Evolutionary conservation across 64 coral and sea anemone genomes (phyloP), one percentile per base, ranked within the genome.

Genomic region (Pocillopora damicornis): DNA sequence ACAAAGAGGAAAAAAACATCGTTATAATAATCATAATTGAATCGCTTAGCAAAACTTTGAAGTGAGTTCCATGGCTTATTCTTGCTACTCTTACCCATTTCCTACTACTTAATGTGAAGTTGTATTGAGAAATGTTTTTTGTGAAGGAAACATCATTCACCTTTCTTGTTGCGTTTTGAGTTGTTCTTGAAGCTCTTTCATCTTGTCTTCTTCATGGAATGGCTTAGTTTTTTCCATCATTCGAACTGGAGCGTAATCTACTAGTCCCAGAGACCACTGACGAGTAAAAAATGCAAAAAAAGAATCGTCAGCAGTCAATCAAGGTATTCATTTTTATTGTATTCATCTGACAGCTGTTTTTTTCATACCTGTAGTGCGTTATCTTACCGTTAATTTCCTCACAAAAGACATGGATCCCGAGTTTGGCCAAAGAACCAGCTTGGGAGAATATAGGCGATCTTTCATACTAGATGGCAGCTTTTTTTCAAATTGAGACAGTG

Each of bases 401-500:
- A 85, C 16, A 38, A 85, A 85, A 57, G 81, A 72, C 17, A 23
- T 72, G 62, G 81, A 71, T 11, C 22, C n/a, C 22, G 81, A 85
- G 81, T 85, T 85, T 67, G 81, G 81, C 20, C 17, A 25, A 13
- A 71, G 67, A 66, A 85, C 45, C 35, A 85, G n/a, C 6, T 38
- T 20, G 57, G 81, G 38, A 1, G 26, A 37, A 68, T 90, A 74
- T 58, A 90, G 30, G 10, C 72, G 80, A 20, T 65, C 51, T 36
- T 76, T 58, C 22, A 75, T 57, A 9, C 58, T 15, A 13, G 9
- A 22, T 9, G 89, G 89, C 5, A 85, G 15, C 60, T 84, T 90
- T 14, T 77, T 15, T 84, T 90, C 89, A 58, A 90, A 90, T 13
- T 90, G 69, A 85, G 61, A 38, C 22, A 90, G 63, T 16, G 79